phyloP scores from a whole-genome alignment of 1,140 invertebrate genomes.

The Globodera rostochiensis region DNA sequence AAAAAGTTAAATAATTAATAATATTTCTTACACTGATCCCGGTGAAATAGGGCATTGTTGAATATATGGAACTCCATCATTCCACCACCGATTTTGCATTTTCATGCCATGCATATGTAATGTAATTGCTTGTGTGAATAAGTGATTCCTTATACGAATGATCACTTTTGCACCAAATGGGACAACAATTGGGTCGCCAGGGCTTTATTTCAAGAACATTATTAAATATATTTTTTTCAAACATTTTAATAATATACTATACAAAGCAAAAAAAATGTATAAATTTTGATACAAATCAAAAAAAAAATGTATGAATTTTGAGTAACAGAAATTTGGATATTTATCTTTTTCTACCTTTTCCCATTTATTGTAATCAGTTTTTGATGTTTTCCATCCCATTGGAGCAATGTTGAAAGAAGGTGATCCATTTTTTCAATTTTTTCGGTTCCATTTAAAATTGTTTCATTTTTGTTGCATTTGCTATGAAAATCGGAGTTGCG shows the following conservation, averaged over 20 bases:
- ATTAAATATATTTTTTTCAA: too few species aligned
- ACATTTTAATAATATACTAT: background rate
- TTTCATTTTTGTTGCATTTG: constrained; percentile 10
- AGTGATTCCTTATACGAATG: constrained; percentile 51
- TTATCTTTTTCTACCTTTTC: constrained; percentile 39
- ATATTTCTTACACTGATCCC: constrained; percentile 23
- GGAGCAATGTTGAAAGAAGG: background rate
- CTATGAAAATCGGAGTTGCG: constrained; percentile 8
- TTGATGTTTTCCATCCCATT: constrained; percentile 10
- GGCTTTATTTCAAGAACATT: constrained; percentile 44
- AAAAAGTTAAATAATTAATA: background rate
- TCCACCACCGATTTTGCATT: constrained; percentile 55
- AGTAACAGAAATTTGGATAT: too few species aligned
- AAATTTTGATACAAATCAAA: too few species aligned
- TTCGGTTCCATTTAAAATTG: background rate
- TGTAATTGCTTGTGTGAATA: constrained; percentile 56
- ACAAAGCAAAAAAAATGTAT: too few species aligned
- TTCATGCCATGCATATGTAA: constrained; percentile 63
- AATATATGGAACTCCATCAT: constrained; percentile 38
- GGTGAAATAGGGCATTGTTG: constrained; percentile 43
- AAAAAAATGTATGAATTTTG: too few species aligned
- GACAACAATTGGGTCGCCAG: constrained; percentile 55
- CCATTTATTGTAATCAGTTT: constrained; percentile 55
- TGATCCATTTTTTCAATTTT: constrained; percentile 1
- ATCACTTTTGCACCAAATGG: constrained; percentile 57